Evolutionary conservation across 2,888 invertebrate genomes (phyloP), one percentile per base, ranked within the genome.

Genomic region (Pammene fasciana): DNA sequence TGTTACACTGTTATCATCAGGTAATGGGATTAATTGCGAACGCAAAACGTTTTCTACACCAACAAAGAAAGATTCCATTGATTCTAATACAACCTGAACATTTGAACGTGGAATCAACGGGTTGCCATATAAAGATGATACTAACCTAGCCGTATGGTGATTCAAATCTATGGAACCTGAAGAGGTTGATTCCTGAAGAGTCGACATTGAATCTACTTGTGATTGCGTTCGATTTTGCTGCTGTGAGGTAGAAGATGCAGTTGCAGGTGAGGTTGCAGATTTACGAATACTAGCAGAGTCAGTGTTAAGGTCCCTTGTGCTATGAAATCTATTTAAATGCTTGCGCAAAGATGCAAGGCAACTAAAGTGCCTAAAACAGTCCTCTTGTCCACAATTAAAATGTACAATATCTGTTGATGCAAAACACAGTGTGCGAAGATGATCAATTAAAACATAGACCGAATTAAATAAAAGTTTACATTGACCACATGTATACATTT

Each of bases 61-160:
- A 14, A 38, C 14, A 38, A 38, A 18, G 18, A 45, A 57, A 5
- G 8, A 1, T 43, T 43, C 6, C 13, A 45, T 18, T 43, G 43
- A 41, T 7, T 10, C 57, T 16, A 56, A 41, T 16, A 56, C 56
- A 5, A 16, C 11, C 11, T 56, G 56, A 9, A 56, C 56, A 11
- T 56, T 56, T 56, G 56, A 50, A 18, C 62, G 62, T 18, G 62
- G 62, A 62, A 62, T 62, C 41, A 50, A 62, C 14, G 50, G 64
- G 64, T 64, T 64, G 41, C 52, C 64, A 50, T 64, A 64, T 41
- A 64, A 43, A n/a, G n/a, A n/a, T n/a, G n/a, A n/a, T n/a, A n/a
- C n/a, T n/a, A n/a, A n/a, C n/a, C n/a, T n/a, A n/a, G n/a, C n/a
- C n/a, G n/a, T n/a, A n/a, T n/a, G n/a, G n/a, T n/a, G n/a, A n/a